These are phyloP conservation scores for Pseudomyrmex concolor DNA, from an alignment of 1,140 invertebrate species.

Conservation along the genomic window DNA sequence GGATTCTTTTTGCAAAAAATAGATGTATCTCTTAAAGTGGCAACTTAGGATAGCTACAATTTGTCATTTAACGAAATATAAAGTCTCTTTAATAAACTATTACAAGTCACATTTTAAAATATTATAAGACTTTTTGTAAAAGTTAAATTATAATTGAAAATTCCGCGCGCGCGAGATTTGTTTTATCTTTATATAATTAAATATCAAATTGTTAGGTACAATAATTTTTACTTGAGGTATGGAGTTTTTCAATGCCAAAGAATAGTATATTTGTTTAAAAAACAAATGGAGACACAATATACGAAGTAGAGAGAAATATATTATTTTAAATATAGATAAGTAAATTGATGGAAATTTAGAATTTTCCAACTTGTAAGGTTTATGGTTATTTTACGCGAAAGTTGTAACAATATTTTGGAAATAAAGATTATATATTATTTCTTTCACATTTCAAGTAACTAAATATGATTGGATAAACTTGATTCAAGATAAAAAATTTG, in stretches of 20 bases:
- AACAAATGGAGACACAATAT: neutral
- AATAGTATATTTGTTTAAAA: constrained; percentile 13
- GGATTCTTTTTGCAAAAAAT: neutral
- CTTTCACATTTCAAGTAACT: constrained; percentile 5
- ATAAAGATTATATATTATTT: constrained; percentile 5
- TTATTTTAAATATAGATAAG: constrained; percentile 12
- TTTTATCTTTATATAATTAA: neutral
- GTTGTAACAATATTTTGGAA: constrained; percentile 8
- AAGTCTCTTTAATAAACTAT: neutral
- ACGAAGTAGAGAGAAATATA: constrained; percentile 1
- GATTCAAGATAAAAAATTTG: constrained; percentile 8
- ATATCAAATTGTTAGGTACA: neutral
- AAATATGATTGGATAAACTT: constrained; percentile 8
- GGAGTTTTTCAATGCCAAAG: neutral
- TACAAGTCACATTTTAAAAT: neutral
- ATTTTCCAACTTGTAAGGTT: neutral
- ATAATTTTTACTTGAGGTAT: neutral
- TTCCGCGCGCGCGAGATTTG: neutral
- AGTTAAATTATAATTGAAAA: neutral
- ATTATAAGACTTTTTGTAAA: neutral
- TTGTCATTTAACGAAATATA: neutral
- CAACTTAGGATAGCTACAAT: neutral
- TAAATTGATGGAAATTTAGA: constrained; percentile 11
- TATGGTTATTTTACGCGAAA: constrained; percentile 1
- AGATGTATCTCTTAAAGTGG: neutral